Evolutionary conservation across 1,140 invertebrate species (phyloP), one percentile per base, ranked within the genome.

Genomic region (Tetramorium parvispinum): DNA sequence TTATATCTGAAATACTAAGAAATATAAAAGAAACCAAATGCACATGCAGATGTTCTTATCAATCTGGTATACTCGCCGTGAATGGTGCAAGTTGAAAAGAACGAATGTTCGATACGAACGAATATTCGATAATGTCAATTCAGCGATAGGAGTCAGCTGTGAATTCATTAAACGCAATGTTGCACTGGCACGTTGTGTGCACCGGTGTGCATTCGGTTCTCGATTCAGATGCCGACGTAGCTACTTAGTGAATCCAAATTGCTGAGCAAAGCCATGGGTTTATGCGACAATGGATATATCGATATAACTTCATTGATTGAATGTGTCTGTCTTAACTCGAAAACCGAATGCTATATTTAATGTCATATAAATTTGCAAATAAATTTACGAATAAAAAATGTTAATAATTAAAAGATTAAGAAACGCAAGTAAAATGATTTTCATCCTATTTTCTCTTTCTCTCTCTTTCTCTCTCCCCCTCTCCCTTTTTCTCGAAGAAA

Each of bases 191-290:
- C 82, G 83, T 88, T 77, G 78, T 53, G 27, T 71, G 73, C 85
- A 87, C 73, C 78, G 61, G 75, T 87, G 85, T 65, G 70, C 70
- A 77, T 24, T 76, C 70, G 86, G 55, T 11, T 40, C 27, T 32
- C 32, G 43, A 61, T 87, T 32, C 65, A 61, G 71, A 59, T 89
- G 88, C 88, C 87, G 85, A 89, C 88, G 88, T 79, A 79, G 88
- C 88, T 85, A 81, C 81, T 89, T 73, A 18, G 16, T 1, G 77
- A 40, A 32, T 63, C 59, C 78, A 85, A 90, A 90, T 90, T 75
- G 89, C 89, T 89, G 89, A 90, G 89, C 63, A 78, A 89, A 57
- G 24, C 71, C 24, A 37, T 32, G 49, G 61, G 65, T 86, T 32
- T 70, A 43, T 21, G 32, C 71, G 49, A 27, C 24, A 16, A 53